Base-by-base conservation (phyloP, 1,140 invertebrate species). In the Lepidurus arcticus region DNA sequence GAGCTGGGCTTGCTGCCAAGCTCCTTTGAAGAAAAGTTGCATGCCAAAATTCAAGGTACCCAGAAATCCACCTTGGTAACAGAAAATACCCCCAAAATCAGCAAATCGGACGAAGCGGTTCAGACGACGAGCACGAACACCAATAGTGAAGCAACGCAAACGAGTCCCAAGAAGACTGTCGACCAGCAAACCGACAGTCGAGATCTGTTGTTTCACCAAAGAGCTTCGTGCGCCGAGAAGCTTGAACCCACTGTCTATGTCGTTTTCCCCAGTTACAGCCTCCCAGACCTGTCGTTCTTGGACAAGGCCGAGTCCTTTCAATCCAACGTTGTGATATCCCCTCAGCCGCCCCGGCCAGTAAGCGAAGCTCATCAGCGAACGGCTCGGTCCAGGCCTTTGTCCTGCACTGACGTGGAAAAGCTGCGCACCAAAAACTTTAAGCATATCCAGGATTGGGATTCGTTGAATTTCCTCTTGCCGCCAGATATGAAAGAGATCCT, bases 381-480 rank as follows among this genome's bases (percentile, higher is more conserved):
- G 26, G 44, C 44, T 73, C 47, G 76, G n/a, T 74, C 79, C 34
- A 42, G 43, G 21, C 53, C n/a, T 34, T 76, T 44, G 53, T 74
- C 78, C 77, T n/a, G 79, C 76, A 77, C 44, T 34, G 24, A 73
- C 42, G 4, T 47, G 45, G 73, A 73, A 26, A 73, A 75, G 42
- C 26, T 47, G 44, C 73, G 78, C 34, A 90, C 91, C 83, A 92
- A 92, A 79, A 84, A 84, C 74, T 91, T 95, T 79, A 89, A 89
- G 34, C 93, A 96, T 82, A 90, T 97, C 10, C 89, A 90, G 82
- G 95, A 97, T 83, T 97, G 94, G 94, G 93, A 95, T 82, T 96
- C 93, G 1, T 85, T 97, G 45, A 94, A 92, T 79, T 91, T 96
- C 76, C 86, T 97, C 24, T 84, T 97, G 65, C 95, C 94, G 0